Percentiles rank a stretch among this genome's conserved stretches.
These are phyloP conservation scores for Stomatorhinus ivindoensis DNA, from an alignment of 2,113 vertebrate genomes.

Conservation along the genomic window DNA sequence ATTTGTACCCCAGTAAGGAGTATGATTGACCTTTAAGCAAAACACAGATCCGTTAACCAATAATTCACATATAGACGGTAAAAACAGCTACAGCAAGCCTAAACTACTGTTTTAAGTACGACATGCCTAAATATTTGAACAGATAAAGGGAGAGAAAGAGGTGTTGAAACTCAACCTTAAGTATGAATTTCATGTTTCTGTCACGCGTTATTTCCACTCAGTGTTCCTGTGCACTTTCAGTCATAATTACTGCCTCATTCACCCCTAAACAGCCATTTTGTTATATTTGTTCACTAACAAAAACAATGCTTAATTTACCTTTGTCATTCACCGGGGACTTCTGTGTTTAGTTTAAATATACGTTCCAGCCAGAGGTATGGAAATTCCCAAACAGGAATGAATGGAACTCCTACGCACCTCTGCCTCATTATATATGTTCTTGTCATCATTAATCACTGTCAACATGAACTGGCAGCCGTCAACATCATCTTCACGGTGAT, in stretches of 20 bases:
- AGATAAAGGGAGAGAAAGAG: neutral
- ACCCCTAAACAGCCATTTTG: neutral
- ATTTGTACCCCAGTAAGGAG: neutral
- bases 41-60: neutral
- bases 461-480: neutral
- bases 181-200: neutral
- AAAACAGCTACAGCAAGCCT: neutral
- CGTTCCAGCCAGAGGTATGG: neutral
- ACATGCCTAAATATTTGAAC: neutral
- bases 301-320: constrained; percentile 3
- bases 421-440: neutral
- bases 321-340: neutral
- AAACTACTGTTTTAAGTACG: neutral
- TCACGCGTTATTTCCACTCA: constrained; percentile 1
- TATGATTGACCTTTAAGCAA: neutral
- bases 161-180: neutral
- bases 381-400: constrained; percentile 11
- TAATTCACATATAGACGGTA: neutral
- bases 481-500: neutral
- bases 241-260: neutral
- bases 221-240: neutral
- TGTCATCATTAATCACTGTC: neutral
- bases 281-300: neutral
- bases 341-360: neutral
- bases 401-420: neutral